Conservation (phyloP, 1,140 invertebrate species). For the Pseudomyrmex gracilis region DNA sequence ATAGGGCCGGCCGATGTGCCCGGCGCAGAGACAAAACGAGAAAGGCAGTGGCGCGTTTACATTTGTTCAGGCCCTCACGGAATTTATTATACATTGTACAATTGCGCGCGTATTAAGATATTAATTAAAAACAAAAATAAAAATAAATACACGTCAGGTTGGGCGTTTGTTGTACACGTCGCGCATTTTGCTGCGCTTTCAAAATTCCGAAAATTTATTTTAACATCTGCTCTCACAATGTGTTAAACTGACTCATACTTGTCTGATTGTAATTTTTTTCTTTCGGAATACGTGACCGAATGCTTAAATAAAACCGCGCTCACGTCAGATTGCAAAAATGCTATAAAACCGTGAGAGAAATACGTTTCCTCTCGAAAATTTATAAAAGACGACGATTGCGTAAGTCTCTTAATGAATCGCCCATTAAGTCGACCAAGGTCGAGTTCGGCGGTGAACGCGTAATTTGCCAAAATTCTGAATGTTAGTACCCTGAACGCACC, state of each 20-base stretch:
- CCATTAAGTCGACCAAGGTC: conserved; percentile 12
- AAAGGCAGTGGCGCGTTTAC: conserved; percentile 35
- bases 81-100: too few relatives aligned
- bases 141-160: not conserved
- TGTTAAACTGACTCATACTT: not conserved
- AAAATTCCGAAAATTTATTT: too few relatives aligned
- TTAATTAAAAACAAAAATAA: not conserved
- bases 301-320: not conserved
- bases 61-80: conserved; percentile 33
- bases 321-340: not conserved
- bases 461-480: not conserved
- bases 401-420: not conserved
- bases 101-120: not conserved
- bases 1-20: conserved; percentile 1
- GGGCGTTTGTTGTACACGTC: too few relatives aligned
- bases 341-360: not conserved
- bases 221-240: not conserved
- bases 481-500: conserved; percentile 18
- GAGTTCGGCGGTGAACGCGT: not conserved
- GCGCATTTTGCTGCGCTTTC: not conserved
- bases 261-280: not conserved
- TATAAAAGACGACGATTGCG: not conserved
- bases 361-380: not conserved
- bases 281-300: not conserved
- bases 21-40: conserved; percentile 18